Conservation (phyloP, 2,113 vertebrate genomes). For the Trochalopteron elliotii region DNA sequence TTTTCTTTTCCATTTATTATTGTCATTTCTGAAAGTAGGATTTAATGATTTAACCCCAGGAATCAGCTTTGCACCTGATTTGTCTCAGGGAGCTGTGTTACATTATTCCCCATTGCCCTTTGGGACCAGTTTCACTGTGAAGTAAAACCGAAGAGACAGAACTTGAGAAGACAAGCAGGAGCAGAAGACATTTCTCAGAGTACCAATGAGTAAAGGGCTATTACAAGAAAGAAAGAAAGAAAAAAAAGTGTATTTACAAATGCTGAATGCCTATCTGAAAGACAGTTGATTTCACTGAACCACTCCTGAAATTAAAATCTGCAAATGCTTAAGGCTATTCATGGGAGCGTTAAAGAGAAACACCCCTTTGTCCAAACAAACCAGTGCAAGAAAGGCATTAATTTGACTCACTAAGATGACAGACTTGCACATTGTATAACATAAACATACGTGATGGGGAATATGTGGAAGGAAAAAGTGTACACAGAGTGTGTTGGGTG, state of each 20-base stretch:
- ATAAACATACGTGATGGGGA: background rate
- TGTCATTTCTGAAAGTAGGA: background rate
- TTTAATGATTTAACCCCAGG: background rate
- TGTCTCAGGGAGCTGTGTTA: background rate
- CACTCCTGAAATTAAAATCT: slow-evolving; percentile 64
- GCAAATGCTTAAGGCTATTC: slow-evolving; percentile 49
- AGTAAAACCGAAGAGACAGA: background rate
- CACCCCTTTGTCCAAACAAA: slow-evolving; percentile 66
- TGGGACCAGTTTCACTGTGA: background rate
- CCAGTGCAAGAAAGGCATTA: slow-evolving; percentile 28
- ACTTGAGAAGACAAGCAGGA: background rate
- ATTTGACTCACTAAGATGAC: slow-evolving; percentile 64
- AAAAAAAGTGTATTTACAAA: background rate
- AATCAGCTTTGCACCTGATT: background rate
- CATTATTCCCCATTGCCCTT: background rate
- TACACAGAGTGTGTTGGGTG: background rate
- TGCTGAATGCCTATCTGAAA: slow-evolving; percentile 32
- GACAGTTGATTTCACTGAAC: slow-evolving; percentile 48
- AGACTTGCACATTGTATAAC: slow-evolving; percentile 58
- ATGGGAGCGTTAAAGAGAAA: slow-evolving; percentile 55
- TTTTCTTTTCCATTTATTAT: background rate
- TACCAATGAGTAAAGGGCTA: background rate
- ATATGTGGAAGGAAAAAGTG: background rate
- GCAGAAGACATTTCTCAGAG: background rate
- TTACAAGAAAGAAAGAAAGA: background rate